Conservation (phyloP, 2,797 vertebrate species). For the Microctenopoma stevenorrisi region DNA sequence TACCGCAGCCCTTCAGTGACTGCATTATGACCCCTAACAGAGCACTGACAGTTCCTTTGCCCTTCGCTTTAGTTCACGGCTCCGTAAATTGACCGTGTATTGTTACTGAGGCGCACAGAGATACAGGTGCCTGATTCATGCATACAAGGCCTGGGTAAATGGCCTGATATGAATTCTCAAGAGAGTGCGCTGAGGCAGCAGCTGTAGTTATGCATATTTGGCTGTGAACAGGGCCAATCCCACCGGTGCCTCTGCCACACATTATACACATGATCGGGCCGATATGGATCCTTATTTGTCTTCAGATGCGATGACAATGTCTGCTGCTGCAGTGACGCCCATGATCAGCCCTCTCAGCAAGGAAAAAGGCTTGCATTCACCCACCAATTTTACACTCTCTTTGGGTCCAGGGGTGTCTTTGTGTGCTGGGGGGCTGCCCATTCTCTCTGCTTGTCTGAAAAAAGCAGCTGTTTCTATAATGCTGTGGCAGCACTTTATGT, state of each 20-base stretch:
- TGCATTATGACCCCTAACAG: constrained; percentile 67
- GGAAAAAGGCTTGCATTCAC: constrained; percentile 80
- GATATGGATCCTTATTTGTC: constrained; percentile 75
- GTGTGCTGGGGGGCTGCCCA: constrained; percentile 72
- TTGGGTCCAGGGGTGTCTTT: constrained; percentile 76
- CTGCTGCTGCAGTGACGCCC: constrained; percentile 69
- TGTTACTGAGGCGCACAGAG: constrained; percentile 35
- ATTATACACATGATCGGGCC: constrained; percentile 64
- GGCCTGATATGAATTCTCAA: constrained; percentile 60
- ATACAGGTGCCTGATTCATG: constrained; percentile 64
- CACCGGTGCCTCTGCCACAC: constrained; percentile 52
- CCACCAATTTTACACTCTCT: constrained; percentile 84
- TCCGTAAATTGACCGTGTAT: constrained; percentile 52
- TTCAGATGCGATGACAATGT: constrained; percentile 70
- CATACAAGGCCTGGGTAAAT: constrained; percentile 57
- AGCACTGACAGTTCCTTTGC: constrained; percentile 58
- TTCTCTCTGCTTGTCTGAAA: constrained; percentile 74
- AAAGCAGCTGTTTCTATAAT: constrained; percentile 95
- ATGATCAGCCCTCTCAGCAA: constrained; percentile 72
- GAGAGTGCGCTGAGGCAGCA: constrained; percentile 59
- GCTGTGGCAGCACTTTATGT: constrained; percentile 84
- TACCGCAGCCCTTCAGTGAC: constrained; percentile 54
- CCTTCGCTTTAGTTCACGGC: constrained; percentile 31
- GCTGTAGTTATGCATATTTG: constrained; percentile 76
- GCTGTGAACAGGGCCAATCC: constrained; percentile 48